Base-by-base conservation (phyloP, 2,888 invertebrate species). In the Spicauda simplicius region DNA sequence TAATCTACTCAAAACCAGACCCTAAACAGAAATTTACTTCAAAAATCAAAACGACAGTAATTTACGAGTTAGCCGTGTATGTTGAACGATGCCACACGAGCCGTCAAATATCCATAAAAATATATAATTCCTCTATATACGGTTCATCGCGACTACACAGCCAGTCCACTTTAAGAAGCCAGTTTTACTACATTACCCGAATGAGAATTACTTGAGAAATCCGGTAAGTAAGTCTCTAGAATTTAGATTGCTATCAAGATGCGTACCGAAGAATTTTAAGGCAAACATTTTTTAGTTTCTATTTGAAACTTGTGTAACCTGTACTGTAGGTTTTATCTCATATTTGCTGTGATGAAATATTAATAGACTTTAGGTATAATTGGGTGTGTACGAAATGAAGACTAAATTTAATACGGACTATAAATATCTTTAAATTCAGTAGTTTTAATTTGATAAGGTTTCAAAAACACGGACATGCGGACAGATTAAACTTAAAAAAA, bases 161-260 rank as follows among this genome's bases (percentile, higher is more conserved):
- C 41, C 41, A 11, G 61, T 53, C 61, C 37, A 61, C 19, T 20
- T 52, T 41, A 61, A 33, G 16, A 37, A 52, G 33, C 61, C 52
- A 52, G 61, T 61, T 41, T 10, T 61, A 53, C 61, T 61, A 53
- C 61, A 61, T 61, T 20, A n/a, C 61, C 61, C 37, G 53, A 61
- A 61, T 61, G 53, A 53, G 61, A 61, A 61, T 61, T 61, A 41
- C 61, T 61, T 61, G 53, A 53, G 61, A 62, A 62, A 62, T 37
- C 61, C 61, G 61, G 53, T 25, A 62, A 33, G 19, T 53, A 41
- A 37, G 37, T 62, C 61, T 53, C 61, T 62, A 62, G 61, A 37
- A 62, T 62, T 62, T 62, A 62, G 53, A 61, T 53, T n/a, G n/a
- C 11, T 53, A 53, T 61, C 37, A n/a, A 61, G 61, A 62, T 62